These are phyloP conservation scores for Guaruba guarouba DNA, from an alignment of 2,113 vertebrate species.

Conservation along the genomic window DNA sequence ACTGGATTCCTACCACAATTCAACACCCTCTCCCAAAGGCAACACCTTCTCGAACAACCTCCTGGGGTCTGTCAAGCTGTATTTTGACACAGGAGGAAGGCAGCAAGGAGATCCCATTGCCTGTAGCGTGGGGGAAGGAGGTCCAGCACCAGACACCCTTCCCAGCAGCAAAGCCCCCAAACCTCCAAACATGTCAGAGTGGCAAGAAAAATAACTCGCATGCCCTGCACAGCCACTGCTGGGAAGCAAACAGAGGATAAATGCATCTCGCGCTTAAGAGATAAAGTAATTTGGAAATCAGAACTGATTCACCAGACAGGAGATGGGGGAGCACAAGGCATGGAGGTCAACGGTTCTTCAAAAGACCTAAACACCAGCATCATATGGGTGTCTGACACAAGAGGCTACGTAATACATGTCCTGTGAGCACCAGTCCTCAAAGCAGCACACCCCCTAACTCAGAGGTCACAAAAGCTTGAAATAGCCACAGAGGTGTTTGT, in stretches of 20 bases:
- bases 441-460: neutral
- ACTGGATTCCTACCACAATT: neutral
- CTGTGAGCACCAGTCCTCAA: fast-evolving
- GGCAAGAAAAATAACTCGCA: neutral
- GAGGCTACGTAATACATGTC: too few species aligned
- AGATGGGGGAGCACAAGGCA: neutral
- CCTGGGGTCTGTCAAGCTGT: neutral
- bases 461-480: neutral
- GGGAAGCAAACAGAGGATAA: neutral
- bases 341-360: neutral
- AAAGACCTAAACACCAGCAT: neutral
- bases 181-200: fast-evolving
- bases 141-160: neutral
- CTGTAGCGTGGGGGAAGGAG: neutral
- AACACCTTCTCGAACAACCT: neutral
- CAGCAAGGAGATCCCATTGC: neutral
- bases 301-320: neutral
- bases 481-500: neutral
- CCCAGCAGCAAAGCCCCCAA: neutral
- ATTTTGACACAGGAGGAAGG: neutral
- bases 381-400: neutral
- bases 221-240: neutral
- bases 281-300: neutral
- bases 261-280: neutral
- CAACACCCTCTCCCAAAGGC: neutral